Evolutionary conservation across 2,797 vertebrate genomes (phyloP), one percentile per base, ranked within the genome.

Genomic region (Pitangus sulphuratus): DNA sequence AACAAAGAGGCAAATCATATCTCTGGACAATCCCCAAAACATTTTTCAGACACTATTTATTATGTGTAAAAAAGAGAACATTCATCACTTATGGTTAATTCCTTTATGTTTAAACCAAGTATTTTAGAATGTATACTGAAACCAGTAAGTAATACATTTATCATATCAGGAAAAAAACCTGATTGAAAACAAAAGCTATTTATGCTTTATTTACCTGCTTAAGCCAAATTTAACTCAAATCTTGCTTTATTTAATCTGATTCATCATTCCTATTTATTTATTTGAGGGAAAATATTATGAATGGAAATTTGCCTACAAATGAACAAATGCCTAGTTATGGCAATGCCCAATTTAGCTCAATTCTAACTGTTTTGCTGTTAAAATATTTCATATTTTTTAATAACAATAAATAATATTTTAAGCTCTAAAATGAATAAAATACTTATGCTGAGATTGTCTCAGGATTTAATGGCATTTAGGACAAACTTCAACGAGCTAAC

Each of bases 261-360:
- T 18, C 4, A 48, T 40, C 6, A 58, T 68, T 82, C 66, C 69
- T 45, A 35, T 74, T 64, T 4, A 85, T 82, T 86, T 78, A 31
- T 31, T 85, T 35, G 2, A 21, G 22, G 1, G 13, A 17, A 81
- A 82, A 58, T 82, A 75, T 16, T 51, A 61, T 31, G 1, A 89
- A 70, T 40, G 4, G 15, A 87, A 77, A 81, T 71, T 62, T 81
- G 2, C 3, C 15, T 78, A 28, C 16, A 88, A 68, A 82, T 20
- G 3, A 91, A 45, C 0, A 0, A 75, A 56, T 76, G 7, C 3
- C 8, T 37, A 64, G 7, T 48, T 64, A 53, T 24, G 9, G 2
- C 11, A 53, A 25, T 21, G 11, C 33, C 13, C 28, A 45, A 5
- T 70, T 70, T 65, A 69, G 31, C 12, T 65, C 57, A 37, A 1